Percentiles rank a stretch among this genome's conserved stretches.
These are phyloP conservation scores for Sandelia bainsii DNA, from an alignment of 2,797 vertebrate species.

Conservation along the genomic window DNA sequence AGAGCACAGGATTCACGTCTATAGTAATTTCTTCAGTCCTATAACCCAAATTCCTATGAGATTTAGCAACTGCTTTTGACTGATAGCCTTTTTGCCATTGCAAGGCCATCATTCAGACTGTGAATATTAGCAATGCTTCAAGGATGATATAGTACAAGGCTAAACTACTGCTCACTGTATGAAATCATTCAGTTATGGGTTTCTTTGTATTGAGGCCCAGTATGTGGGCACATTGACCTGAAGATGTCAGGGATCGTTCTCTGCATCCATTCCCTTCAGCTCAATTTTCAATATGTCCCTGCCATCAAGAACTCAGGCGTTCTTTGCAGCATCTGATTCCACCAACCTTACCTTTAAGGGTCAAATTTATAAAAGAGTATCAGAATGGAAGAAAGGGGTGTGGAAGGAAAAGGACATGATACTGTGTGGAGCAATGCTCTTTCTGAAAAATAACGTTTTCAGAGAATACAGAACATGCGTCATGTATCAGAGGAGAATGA, in stretches of 20 bases:
- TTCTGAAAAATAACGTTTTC: constrained; percentile 21
- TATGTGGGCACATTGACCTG: constrained; percentile 40
- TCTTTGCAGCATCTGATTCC: constrained; percentile 26
- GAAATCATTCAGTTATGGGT: constrained; percentile 43
- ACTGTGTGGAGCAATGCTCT: constrained; percentile 13
- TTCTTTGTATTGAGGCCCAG: constrained; percentile 40
- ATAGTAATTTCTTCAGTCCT: background rate
- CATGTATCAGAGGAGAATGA: constrained; percentile 16
- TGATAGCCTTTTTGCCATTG: constrained; percentile 1
- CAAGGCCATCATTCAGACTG: constrained; percentile 16
- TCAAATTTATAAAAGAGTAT: constrained; percentile 33
- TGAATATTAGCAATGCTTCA: constrained; percentile 22
- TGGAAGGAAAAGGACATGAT: constrained; percentile 20
- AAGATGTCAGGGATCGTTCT: constrained; percentile 39
- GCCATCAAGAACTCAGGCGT: constrained; percentile 27
- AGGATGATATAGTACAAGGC: constrained; percentile 36
- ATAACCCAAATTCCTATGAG: background rate
- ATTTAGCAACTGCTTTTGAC: constrained; percentile 28
- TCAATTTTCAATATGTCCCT: constrained; percentile 20
- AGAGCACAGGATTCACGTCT: background rate
- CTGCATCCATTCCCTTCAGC: constrained; percentile 10
- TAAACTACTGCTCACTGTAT: constrained; percentile 17
- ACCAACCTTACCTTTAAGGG: constrained; percentile 37
- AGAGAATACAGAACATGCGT: constrained; percentile 35
- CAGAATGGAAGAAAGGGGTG: constrained; percentile 31